Conservation (phyloP, 2,797 vertebrate species). For the Mastacembelus armatus region DNA sequence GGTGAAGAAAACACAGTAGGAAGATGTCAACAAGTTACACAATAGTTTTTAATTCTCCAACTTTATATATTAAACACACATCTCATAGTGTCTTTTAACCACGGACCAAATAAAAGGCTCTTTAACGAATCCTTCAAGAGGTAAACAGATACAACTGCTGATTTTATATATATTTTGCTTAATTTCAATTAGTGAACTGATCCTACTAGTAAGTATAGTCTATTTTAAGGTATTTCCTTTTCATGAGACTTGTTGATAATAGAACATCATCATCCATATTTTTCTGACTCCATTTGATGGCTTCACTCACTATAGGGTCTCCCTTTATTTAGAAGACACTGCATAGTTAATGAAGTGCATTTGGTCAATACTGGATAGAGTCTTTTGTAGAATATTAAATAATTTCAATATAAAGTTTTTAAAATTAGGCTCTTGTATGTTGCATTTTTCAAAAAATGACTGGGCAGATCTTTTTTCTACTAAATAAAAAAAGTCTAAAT, state of each 20-base stretch:
- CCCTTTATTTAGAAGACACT: background rate
- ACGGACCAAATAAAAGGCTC: slow-evolving; percentile 22
- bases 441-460: background rate
- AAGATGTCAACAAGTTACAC: slow-evolving; percentile 22
- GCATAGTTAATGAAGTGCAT: background rate
- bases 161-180: background rate
- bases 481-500: background rate
- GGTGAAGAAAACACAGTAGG: slow-evolving; percentile 11
- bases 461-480: background rate
- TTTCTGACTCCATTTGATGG: too few species aligned
- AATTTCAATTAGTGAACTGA: background rate
- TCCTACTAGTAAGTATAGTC: background rate
- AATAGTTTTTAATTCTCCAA: slow-evolving; percentile 12
- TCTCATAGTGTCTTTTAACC: slow-evolving; percentile 46
- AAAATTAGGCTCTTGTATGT: background rate
- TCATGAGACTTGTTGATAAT: too few species aligned
- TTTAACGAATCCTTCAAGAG: slow-evolving; percentile 29
- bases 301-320: too few species aligned
- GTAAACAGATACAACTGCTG: background rate
- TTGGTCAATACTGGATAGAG: background rate
- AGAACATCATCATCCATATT: too few species aligned
- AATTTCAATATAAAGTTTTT: background rate
- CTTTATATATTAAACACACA: slow-evolving; percentile 28
- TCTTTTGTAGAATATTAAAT: background rate
- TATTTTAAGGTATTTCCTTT: background rate